Evolutionary conservation across 2,113 vertebrate species (phyloP).

Genomic region (Oxyura jamaicensis): DNA sequence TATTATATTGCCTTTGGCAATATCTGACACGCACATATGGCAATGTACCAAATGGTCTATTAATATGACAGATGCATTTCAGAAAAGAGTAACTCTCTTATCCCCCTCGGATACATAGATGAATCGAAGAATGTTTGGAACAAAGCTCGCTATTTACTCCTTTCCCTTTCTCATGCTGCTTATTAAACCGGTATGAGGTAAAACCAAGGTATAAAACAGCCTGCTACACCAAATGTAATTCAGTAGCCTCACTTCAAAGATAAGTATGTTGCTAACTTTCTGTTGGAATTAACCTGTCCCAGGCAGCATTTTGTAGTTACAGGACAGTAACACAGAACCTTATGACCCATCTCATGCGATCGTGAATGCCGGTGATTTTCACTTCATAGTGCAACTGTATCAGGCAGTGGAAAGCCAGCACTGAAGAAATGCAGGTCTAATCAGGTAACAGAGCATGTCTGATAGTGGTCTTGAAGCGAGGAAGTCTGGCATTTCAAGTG

Average conservation of each 20-base stretch:
- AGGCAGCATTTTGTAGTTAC: slow-evolving; percentile 50
- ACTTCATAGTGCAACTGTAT: slow-evolving; percentile 27
- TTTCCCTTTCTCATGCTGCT: neutral
- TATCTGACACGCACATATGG: slow-evolving; percentile 26
- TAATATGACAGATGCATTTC: slow-evolving; percentile 35
- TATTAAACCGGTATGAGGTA: slow-evolving; percentile 26
- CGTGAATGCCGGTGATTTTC: slow-evolving; percentile 55
- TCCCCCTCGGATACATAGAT: neutral
- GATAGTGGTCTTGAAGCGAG: slow-evolving; percentile 29
- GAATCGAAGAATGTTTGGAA: slow-evolving; percentile 21
- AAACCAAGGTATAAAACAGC: neutral
- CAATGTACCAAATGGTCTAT: slow-evolving; percentile 38
- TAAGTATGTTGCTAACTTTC: slow-evolving; percentile 50
- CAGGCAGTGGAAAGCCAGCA: slow-evolving; percentile 44
- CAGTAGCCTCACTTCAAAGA: slow-evolving; percentile 44
- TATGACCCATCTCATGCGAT: slow-evolving; percentile 52
- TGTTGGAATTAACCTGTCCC: slow-evolving; percentile 51
- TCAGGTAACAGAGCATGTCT: slow-evolving; percentile 52
- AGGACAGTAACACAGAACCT: slow-evolving; percentile 41
- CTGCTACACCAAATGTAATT: slow-evolving; percentile 35
- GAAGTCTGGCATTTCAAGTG: slow-evolving; percentile 57
- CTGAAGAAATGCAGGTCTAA: slow-evolving; percentile 52
- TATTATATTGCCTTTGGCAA: slow-evolving; percentile 37
- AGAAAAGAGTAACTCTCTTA: slow-evolving; percentile 15
- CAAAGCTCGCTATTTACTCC: slow-evolving; percentile 15